Evolutionary conservation across 1,140 invertebrate genomes (phyloP).

Genomic region (Diachasma alloeum): DNA sequence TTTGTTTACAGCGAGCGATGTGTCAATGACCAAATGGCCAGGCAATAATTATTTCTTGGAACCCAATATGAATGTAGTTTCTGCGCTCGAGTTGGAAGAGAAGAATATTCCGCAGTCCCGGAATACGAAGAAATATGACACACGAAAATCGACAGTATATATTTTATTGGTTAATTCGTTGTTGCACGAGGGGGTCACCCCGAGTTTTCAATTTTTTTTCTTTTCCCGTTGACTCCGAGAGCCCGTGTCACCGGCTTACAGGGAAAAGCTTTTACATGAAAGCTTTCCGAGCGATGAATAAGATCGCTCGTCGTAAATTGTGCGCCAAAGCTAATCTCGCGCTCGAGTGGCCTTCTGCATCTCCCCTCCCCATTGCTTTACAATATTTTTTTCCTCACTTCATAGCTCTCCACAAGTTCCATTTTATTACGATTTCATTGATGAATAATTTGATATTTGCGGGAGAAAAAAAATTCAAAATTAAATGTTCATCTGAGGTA

Average conservation of each 20-base stretch:
- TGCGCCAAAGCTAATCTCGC: constrained; percentile 61
- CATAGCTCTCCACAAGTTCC: background rate
- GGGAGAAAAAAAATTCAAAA: background rate
- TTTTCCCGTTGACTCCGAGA: constrained; percentile 14
- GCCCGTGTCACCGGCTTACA: constrained; percentile 60
- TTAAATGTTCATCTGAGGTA: background rate
- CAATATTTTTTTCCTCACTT: constrained; percentile 11
- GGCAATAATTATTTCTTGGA: no score
- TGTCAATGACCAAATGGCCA: no score
- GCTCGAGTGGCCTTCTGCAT: constrained; percentile 44
- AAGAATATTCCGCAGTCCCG: background rate
- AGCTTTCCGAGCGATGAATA: constrained; percentile 54
- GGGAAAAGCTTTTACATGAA: constrained; percentile 66
- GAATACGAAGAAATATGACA: background rate
- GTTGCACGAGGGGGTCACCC: background rate
- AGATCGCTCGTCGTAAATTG: constrained; percentile 63
- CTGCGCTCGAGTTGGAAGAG: no score
- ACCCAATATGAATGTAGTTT: no score
- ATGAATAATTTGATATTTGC: background rate
- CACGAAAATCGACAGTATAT: background rate
- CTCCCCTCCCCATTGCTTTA: constrained; percentile 7
- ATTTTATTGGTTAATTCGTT: background rate
- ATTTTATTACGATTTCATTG: background rate
- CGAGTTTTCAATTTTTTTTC: background rate
- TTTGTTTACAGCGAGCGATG: no score